These are phyloP conservation scores for Prunella strophiata DNA, from an alignment of 2,797 vertebrate species.

Conservation along the genomic window DNA sequence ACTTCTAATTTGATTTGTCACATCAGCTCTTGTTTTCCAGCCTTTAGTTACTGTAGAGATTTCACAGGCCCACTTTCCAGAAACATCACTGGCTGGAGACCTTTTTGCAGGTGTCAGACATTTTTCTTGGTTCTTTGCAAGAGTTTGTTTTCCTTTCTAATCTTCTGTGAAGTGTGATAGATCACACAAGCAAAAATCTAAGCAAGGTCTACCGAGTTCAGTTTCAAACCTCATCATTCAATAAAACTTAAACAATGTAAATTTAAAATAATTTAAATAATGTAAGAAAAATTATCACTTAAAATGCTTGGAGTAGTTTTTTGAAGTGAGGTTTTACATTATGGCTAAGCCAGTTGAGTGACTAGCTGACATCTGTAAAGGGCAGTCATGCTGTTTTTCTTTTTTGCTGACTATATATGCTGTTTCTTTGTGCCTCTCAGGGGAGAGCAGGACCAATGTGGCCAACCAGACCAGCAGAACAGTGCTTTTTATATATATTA, in stretches of 20 bases:
- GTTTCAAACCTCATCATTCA: neutral
- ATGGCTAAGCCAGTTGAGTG: neutral
- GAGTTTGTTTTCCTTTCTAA: neutral
- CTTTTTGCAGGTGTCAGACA: neutral
- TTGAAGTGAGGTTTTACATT: neutral
- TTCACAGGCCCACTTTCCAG: neutral
- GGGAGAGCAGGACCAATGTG: neutral
- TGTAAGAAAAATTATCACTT: neutral
- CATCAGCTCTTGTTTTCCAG: neutral
- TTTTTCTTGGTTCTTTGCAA: neutral
- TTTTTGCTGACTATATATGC: neutral
- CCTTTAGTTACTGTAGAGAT: neutral
- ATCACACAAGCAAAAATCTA: neutral
- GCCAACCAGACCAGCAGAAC: neutral
- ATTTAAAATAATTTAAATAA: neutral
- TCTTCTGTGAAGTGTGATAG: neutral
- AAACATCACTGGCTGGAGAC: neutral
- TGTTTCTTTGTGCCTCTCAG: neutral
- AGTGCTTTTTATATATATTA: neutral
- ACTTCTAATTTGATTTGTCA: slow-evolving; percentile 25
- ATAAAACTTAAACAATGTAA: neutral
- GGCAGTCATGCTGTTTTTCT: neutral
- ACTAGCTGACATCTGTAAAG: neutral
- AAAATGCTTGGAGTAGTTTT: neutral
- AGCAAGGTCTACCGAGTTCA: neutral